Base-by-base conservation (phyloP, 2,888 invertebrate genomes). In the Phlogophora meticulosa region DNA sequence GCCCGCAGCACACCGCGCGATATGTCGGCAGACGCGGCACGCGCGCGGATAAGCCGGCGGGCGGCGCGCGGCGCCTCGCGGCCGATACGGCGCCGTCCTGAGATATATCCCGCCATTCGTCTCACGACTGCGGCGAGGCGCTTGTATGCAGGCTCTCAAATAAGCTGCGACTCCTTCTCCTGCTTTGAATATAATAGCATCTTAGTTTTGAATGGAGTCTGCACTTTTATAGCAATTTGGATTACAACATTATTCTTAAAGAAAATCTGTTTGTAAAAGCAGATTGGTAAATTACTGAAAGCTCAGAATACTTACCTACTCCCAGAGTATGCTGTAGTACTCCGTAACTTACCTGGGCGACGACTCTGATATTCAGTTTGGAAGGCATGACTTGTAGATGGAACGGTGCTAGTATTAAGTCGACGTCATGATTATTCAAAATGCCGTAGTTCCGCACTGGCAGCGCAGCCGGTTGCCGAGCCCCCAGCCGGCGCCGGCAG, bases 61-160 rank as follows among this genome's bases (percentile, higher is more conserved):
- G 28, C 4, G 36, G 17, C 32, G n/a, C n/a, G n/a, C n/a, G n/a
- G n/a, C n/a, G n/a, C n/a, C n/a, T n/a, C n/a, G n/a, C n/a, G n/a
- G n/a, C n/a, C n/a, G n/a, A 45, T 24, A 34, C n/a, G n/a, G n/a
- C 66, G 42, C 22, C 55, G 42, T 28, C 55, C 22, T 42, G 42
- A 38, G 36, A 61, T 49, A 57, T 66, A 52, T 67, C 59, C 49
- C 60, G 59, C 43, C 55, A 60, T 60, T 45, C 75, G 43, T 74
- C 58, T 55, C 45, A 9, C 40, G 22, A 34, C 36, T 40, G 63
- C 72, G 38, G 36, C 60, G 63, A 62, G 38, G 36, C 60, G 42
- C 36, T 28, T 56, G 55, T 51, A 32, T 51, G 51, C 55, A 22
- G 38, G 22, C 42, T 53, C 48, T 58, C 76, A 15, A 62, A 76